These are phyloP conservation scores for Myathropa florea DNA, from an alignment of 2,888 invertebrate genomes.

Conservation along the genomic window DNA sequence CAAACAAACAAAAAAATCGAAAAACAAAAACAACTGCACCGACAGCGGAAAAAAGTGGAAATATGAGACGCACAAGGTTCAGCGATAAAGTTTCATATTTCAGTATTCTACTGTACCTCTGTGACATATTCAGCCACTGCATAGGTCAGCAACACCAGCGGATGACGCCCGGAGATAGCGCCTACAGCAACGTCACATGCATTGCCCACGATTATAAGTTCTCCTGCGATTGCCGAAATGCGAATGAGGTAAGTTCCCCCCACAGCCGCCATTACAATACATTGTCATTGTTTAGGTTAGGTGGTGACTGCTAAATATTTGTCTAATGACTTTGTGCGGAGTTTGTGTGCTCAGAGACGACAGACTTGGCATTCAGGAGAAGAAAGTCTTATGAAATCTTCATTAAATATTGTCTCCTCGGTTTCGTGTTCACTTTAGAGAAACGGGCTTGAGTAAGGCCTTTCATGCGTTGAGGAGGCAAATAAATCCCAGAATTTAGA, in stretches of 20 bases:
- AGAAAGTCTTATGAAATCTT: slow-evolving; percentile 14
- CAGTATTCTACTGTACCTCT: slow-evolving; percentile 45
- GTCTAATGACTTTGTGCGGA: slow-evolving; percentile 19
- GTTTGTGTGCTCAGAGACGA: background rate
- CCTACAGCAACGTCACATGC: slow-evolving; percentile 75
- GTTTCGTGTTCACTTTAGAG: background rate
- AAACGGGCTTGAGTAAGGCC: background rate
- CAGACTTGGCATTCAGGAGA: background rate
- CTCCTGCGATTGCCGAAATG: slow-evolving; percentile 79
- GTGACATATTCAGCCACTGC: slow-evolving; percentile 60
- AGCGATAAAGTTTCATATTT: slow-evolving; percentile 56
- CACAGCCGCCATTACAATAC: background rate
- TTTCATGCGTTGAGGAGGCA: background rate
- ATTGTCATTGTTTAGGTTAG: slow-evolving; percentile 10
- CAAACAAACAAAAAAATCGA: slow-evolving; percentile 5
- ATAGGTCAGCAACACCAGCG: slow-evolving; percentile 52
- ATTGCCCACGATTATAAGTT: slow-evolving; percentile 77
- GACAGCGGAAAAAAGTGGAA: slow-evolving; percentile 28
- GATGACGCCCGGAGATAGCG: slow-evolving; percentile 30
- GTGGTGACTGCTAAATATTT: slow-evolving; percentile 39
- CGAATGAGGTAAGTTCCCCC: slow-evolving; percentile 77
- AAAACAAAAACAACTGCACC: slow-evolving; percentile 15
- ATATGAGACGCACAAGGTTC: slow-evolving; percentile 57
- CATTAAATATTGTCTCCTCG: slow-evolving; percentile 19
- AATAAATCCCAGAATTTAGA: slow-evolving; percentile 21